Evolutionary conservation across 2,113 vertebrate species (phyloP).

Genomic region (Phalacrocorax carbo): DNA sequence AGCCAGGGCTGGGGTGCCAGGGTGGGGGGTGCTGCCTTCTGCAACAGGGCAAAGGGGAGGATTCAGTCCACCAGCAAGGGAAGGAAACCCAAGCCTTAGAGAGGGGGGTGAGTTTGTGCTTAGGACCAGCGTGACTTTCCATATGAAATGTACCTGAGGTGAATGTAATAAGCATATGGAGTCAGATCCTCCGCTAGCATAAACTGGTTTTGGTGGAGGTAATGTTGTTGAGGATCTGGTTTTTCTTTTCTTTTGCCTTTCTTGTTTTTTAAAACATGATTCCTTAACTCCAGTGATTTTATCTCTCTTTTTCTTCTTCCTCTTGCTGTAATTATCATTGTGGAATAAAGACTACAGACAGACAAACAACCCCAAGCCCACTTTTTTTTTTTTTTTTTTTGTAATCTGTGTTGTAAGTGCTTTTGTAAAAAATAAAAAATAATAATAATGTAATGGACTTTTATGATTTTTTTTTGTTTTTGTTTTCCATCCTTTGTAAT

Average conservation of each 20-base stretch:
- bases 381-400: slow-evolving; percentile 5
- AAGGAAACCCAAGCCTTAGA: background rate
- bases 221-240: background rate
- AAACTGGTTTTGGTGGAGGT: background rate
- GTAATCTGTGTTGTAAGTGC: slow-evolving; percentile 68
- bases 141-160: background rate
- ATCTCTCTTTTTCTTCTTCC: background rate
- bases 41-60: background rate
- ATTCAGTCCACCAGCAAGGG: background rate
- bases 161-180: background rate
- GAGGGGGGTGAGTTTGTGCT: background rate
- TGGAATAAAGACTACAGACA: slow-evolving; percentile 36
- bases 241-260: slow-evolving; percentile 23
- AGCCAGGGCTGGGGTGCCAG: background rate
- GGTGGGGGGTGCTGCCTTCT: background rate
- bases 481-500: slow-evolving; percentile 61
- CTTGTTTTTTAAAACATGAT: background rate
- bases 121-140: background rate
- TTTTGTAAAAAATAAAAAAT: slow-evolving; percentile 65
- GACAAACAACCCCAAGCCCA: background rate
- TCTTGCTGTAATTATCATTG: slow-evolving; percentile 47
- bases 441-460: slow-evolving; percentile 46
- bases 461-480: slow-evolving; percentile 2
- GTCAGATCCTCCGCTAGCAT: background rate
- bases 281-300: slow-evolving; percentile 30